Percentiles rank a stretch among this genome's conserved stretches.
These are phyloP conservation scores for Aquatica leii DNA, from an alignment of 2,888 invertebrate genomes.

Conservation along the genomic window DNA sequence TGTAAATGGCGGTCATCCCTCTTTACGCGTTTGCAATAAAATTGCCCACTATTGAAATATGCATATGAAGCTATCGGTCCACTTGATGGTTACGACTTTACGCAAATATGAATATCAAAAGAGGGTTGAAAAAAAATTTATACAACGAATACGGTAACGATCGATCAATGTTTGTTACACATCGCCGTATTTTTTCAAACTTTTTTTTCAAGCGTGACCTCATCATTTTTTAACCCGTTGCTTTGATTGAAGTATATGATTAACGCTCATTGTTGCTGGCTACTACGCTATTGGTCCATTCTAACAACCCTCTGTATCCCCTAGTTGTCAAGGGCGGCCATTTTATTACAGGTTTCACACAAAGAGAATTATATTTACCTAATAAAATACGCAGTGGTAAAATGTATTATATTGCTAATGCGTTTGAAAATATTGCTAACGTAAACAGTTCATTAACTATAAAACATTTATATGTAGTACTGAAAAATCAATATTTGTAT, in stretches of 20 bases:
- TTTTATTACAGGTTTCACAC: constrained; percentile 26
- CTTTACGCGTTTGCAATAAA: constrained; percentile 45
- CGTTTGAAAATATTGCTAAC: too few relatives aligned
- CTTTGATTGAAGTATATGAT: constrained; percentile 56
- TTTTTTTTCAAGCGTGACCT: constrained; percentile 47
- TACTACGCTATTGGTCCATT: constrained; percentile 48
- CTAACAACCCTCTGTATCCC: constrained; percentile 41
- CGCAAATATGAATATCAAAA: constrained; percentile 34
- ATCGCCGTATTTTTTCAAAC: constrained; percentile 35
- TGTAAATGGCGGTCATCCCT: constrained; percentile 38
- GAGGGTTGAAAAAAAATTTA: constrained; percentile 23
- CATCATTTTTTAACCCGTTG: constrained; percentile 55
- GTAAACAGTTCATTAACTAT: too few relatives aligned
- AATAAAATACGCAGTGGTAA: background rate
- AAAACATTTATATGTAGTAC: too few relatives aligned
- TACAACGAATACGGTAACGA: constrained; percentile 29
- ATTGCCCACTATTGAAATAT: constrained; percentile 46
- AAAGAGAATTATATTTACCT: constrained; percentile 10
- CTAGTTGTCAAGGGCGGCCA: constrained; percentile 33
- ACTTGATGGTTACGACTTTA: constrained; percentile 40
- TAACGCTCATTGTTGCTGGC: constrained; percentile 53
- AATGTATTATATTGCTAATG: too few relatives aligned
- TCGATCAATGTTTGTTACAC: constrained; percentile 36
- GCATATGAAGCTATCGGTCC: constrained; percentile 36
- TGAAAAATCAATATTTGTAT: too few relatives aligned